Evolutionary conservation across 2,113 vertebrate species (phyloP).

Genomic region (Pituophis catenifer): DNA sequence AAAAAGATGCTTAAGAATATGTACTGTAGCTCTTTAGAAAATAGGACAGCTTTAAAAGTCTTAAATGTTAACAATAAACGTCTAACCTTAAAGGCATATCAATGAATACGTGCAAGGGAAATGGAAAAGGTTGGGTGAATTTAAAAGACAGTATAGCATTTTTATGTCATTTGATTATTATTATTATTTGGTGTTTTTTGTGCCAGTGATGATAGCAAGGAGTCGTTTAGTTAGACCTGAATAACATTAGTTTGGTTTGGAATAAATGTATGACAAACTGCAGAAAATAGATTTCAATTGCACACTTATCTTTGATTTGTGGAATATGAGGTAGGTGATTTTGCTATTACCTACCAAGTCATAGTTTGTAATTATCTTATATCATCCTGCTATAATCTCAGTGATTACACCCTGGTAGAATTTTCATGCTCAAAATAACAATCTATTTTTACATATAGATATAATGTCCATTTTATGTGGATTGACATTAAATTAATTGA

Average conservation of each 20-base stretch:
- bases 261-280: background rate
- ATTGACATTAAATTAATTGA: background rate
- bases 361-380: background rate
- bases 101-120: background rate
- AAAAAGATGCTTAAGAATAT: background rate
- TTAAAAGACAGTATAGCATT: background rate
- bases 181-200: background rate
- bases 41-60: background rate
- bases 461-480: background rate
- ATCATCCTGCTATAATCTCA: background rate
- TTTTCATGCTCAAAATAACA: background rate
- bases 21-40: background rate
- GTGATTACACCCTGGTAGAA: background rate
- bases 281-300: background rate
- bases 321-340: background rate
- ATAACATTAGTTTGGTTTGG: background rate
- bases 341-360: background rate
- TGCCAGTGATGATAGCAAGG: background rate
- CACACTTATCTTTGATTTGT: background rate
- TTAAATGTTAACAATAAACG: background rate
- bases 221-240: background rate
- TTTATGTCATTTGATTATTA: background rate
- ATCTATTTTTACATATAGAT: background rate
- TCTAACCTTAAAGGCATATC: background rate
- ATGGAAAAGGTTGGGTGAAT: background rate